Evolutionary conservation across 2,113 vertebrate species (phyloP).

Genomic region (Prolemur simus): DNA sequence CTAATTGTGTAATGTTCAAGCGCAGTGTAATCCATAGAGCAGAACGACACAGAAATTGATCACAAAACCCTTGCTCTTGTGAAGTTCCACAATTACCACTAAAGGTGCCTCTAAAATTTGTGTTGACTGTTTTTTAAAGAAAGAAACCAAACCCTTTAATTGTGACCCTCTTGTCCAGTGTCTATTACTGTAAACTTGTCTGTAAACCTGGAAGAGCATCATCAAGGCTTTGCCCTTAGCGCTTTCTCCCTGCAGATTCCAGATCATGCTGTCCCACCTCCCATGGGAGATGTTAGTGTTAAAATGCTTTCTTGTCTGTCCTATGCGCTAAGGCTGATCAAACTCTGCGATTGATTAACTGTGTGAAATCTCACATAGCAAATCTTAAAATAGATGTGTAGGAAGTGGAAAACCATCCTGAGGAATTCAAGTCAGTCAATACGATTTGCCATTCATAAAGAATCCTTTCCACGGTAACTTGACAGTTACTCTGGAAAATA

Average conservation of each 20-base stretch:
- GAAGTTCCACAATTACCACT: not conserved
- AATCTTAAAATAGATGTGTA: slow-evolving; percentile 51
- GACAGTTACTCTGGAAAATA: slow-evolving; percentile 39
- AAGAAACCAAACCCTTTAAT: not conserved
- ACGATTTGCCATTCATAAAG: not conserved
- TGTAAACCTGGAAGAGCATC: not conserved
- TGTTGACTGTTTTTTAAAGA: not conserved
- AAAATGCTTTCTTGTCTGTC: not conserved
- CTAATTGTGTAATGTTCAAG: not conserved
- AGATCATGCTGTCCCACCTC: not conserved
- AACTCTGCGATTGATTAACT: not conserved
- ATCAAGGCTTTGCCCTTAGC: not conserved
- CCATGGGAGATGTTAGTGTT: not conserved
- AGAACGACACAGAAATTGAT: not conserved
- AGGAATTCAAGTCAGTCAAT: slow-evolving; percentile 6
- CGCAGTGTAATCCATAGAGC: not conserved
- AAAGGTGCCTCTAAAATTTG: not conserved
- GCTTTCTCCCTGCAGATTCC: not conserved
- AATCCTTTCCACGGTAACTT: not conserved
- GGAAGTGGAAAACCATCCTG: not conserved
- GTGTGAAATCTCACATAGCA: not conserved
- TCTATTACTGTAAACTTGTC: not conserved
- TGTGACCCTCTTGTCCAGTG: not conserved
- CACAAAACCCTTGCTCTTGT: not conserved
- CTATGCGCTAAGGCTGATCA: not conserved